These are phyloP conservation scores for cattle (Bos taurus) DNA, from an alignment of 2,113 vertebrate species.

Conservation along the genomic window DNA sequence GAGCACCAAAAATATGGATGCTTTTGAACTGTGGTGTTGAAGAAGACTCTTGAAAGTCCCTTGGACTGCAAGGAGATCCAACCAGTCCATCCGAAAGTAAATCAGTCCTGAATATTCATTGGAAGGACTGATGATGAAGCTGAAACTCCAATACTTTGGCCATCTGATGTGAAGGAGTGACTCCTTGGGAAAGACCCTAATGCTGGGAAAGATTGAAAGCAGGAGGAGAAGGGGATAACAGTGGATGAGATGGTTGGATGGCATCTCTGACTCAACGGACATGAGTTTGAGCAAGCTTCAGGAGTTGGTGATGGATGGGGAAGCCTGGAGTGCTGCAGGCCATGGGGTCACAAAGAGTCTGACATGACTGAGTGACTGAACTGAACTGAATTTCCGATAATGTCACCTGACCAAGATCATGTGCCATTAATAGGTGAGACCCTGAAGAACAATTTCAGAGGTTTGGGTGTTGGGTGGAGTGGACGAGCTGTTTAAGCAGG, in stretches of 20 bases:
- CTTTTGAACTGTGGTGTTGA: background rate
- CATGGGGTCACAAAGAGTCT: background rate
- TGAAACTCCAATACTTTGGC: background rate
- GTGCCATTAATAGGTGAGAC: background rate
- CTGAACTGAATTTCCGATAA: background rate
- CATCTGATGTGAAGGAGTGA: background rate
- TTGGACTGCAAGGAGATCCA: background rate
- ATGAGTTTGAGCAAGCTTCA: background rate
- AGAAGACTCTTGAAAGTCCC: background rate
- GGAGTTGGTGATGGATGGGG: background rate
- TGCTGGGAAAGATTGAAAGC: background rate
- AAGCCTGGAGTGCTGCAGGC: background rate
- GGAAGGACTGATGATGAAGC: background rate
- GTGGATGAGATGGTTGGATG: background rate
- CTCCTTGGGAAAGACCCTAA: background rate
- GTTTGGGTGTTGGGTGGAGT: background rate
- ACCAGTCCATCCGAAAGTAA: background rate
- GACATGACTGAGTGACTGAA: background rate
- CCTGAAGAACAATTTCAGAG: background rate
- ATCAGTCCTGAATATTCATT: background rate
- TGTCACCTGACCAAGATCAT: background rate
- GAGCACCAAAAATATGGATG: background rate
- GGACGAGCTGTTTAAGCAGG: background rate
- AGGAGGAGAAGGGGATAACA: background rate
- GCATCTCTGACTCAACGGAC: background rate